Evolutionary conservation across 1,140 invertebrate species (phyloP).

Genomic region (Drosophila auraria): DNA sequence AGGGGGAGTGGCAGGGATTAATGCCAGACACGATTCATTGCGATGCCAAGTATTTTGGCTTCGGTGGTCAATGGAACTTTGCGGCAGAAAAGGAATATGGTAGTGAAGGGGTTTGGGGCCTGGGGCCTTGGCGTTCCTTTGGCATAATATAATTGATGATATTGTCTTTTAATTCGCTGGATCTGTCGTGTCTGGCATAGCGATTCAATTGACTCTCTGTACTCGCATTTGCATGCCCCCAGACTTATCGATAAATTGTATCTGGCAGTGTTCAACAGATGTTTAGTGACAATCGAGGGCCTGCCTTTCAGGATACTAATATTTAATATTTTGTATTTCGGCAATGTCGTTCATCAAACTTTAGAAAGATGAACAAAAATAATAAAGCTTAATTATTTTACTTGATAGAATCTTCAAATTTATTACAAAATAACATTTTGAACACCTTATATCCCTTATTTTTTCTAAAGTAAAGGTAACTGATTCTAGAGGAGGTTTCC

Average conservation of each 20-base stretch:
- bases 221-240: slow-evolving; percentile 53
- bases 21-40: slow-evolving; percentile 73
- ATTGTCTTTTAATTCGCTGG: slow-evolving; percentile 85
- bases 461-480: no score
- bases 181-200: slow-evolving; percentile 61
- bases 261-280: slow-evolving; percentile 44
- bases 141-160: slow-evolving; percentile 84
- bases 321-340: background rate
- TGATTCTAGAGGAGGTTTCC: background rate
- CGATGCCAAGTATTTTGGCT: slow-evolving; percentile 58
- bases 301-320: background rate
- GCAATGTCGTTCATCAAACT: background rate
- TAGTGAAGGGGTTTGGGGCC: background rate
- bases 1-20: slow-evolving; percentile 32
- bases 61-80: slow-evolving; percentile 56
- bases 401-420: no score
- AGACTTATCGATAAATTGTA: slow-evolving; percentile 41
- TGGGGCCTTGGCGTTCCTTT: slow-evolving; percentile 46
- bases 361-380: background rate
- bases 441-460: no score
- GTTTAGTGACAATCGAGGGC: slow-evolving; percentile 27
- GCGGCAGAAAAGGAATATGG: slow-evolving; percentile 49
- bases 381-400: no score
- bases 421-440: background rate
- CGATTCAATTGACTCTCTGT: slow-evolving; percentile 46